Conservation (phyloP, 2,797 vertebrate genomes). For the Rhinophrynus dorsalis region DNA sequence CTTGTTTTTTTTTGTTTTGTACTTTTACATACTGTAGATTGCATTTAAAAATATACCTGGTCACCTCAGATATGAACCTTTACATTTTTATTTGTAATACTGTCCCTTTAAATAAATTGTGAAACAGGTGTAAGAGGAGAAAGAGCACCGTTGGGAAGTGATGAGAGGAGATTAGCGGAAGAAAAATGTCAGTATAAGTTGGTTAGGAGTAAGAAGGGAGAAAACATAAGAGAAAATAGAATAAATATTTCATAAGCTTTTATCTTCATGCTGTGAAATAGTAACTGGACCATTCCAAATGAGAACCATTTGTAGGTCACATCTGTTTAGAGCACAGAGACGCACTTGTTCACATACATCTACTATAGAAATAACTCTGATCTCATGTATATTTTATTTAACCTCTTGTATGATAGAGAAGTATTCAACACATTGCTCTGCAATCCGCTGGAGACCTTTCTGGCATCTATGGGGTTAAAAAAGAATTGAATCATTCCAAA, state of each 20-base stretch:
- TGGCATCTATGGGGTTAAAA: too few relatives aligned
- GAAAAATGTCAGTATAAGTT: neutral
- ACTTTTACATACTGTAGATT: too few relatives aligned
- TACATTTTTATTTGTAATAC: too few relatives aligned
- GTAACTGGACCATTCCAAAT: neutral
- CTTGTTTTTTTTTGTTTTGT: too few relatives aligned
- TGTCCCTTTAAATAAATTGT: neutral
- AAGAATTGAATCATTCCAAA: too few relatives aligned
- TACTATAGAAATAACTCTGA: neutral
- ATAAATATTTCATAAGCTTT: neutral
- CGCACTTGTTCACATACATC: neutral
- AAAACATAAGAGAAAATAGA: neutral
- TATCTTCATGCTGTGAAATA: neutral
- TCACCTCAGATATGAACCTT: too few relatives aligned
- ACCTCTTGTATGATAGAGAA: too few relatives aligned
- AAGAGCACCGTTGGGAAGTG: neutral
- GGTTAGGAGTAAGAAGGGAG: neutral
- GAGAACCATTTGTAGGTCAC: slow-evolving; percentile 11
- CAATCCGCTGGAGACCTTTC: too few relatives aligned
- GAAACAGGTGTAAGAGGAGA: neutral
- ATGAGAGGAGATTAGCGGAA: neutral
- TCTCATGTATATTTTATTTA: too few relatives aligned
- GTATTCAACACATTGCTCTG: too few relatives aligned
- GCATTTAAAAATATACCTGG: too few relatives aligned
- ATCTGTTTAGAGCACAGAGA: slow-evolving; percentile 14